phyloP scores from a whole-genome alignment of 2,113 vertebrate genomes.

The Xenopus tropicalis region UCB_Xtro_10.0 CM004443.2:71837501-71838000 shows the following conservation, averaged over 20 bases:
- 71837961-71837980: too few relatives aligned
- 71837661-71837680: conserved; percentile 11
- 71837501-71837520: too few relatives aligned
- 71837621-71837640: background rate
- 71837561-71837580: conserved; percentile 1
- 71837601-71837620: background rate
- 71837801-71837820: conserved; percentile 21
- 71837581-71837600: background rate
- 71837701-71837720: background rate
- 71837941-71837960: too few relatives aligned
- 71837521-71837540: too few relatives aligned
- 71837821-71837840: conserved; percentile 16
- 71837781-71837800: conserved; percentile 10
- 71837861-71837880: background rate
- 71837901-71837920: background rate
- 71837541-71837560: too few relatives aligned
- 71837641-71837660: background rate
- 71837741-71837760: conserved; percentile 12
- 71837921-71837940: too few relatives aligned
- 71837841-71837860: conserved; percentile 1
- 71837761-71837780: conserved; percentile 4
- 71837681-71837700: conserved; percentile 6
- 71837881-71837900: conserved; percentile 21
- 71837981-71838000: too few relatives aligned
- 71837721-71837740: background rate